phyloP scores from a whole-genome alignment of 2,888 invertebrate species.

The Teleiodes luculella region DNA sequence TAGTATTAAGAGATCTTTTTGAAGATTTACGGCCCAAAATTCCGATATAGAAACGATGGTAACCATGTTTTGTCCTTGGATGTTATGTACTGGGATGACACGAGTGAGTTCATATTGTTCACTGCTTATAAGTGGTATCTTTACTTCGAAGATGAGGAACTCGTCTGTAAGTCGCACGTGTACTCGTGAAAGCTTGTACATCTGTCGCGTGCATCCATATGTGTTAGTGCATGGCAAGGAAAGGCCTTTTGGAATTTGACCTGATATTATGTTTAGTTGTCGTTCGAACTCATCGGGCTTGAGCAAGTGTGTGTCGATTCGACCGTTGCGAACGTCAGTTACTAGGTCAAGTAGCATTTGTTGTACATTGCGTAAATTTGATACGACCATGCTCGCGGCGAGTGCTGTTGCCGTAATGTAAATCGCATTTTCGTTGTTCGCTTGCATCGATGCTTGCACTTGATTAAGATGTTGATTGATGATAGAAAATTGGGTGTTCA shows the following conservation, averaged over 20 bases:
- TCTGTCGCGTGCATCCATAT: background rate
- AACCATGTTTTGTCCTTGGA: background rate
- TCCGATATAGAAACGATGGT: background rate
- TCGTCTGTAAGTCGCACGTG: background rate
- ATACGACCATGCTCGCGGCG: constrained; percentile 7
- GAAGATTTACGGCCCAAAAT: background rate
- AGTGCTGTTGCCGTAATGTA: constrained; percentile 2
- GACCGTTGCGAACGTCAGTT: constrained; percentile 24
- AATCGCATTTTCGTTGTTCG: no score
- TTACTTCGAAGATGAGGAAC: background rate
- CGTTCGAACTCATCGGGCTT: constrained; percentile 19
- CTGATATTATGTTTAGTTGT: constrained; percentile 19
- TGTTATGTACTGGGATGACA: background rate
- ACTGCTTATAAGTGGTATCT: background rate
- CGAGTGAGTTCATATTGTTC: background rate
- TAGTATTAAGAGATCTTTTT: background rate
- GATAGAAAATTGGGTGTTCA: background rate
- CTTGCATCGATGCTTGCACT: no score
- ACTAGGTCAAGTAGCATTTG: constrained; percentile 23
- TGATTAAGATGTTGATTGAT: background rate
- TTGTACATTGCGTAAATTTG: constrained; percentile 18
- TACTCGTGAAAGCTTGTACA: background rate
- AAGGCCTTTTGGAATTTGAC: constrained; percentile 19
- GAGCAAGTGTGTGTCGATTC: constrained; percentile 22
- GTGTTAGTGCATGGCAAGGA: constrained; percentile 13